Conservation (phyloP, 2,888 invertebrate genomes). For the Euphydryas editha region DNA sequence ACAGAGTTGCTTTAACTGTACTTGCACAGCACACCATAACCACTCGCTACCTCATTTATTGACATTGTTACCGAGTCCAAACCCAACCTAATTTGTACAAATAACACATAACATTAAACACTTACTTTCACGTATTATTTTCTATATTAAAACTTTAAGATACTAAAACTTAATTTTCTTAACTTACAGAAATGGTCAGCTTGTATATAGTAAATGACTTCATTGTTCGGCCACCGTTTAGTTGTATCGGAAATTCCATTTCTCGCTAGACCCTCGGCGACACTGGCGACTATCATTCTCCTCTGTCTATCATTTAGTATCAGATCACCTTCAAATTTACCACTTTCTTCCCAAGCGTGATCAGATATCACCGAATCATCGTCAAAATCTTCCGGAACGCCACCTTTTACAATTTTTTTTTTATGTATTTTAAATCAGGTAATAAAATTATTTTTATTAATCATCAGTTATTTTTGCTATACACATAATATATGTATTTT, state of each 20-base stretch:
- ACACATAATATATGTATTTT: too few relatives aligned
- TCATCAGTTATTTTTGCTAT: too few relatives aligned
- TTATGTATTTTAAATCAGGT: not conserved
- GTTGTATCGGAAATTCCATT: slow-evolving; percentile 74
- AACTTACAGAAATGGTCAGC: slow-evolving; percentile 76
- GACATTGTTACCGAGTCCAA: not conserved
- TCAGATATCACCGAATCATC: slow-evolving; percentile 66
- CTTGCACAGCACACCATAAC: slow-evolving; percentile 22
- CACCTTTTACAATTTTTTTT: slow-evolving; percentile 48
- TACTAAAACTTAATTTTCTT: not conserved
- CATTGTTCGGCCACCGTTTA: slow-evolving; percentile 77
- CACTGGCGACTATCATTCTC: slow-evolving; percentile 69
- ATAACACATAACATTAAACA: too few relatives aligned
- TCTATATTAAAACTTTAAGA: not conserved
- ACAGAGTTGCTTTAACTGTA: slow-evolving; percentile 23
- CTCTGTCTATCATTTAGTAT: slow-evolving; percentile 76
- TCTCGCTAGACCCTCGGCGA: slow-evolving; percentile 72
- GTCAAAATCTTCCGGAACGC: slow-evolving; percentile 59
- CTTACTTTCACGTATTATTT: too few relatives aligned
- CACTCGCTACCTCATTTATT: not conserved
- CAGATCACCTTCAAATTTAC: slow-evolving; percentile 81
- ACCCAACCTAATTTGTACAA: too few relatives aligned
- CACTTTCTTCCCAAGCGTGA: slow-evolving; percentile 79
- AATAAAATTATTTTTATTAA: too few relatives aligned
- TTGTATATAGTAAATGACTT: slow-evolving; percentile 75